Base-by-base conservation (phyloP, 2,797 vertebrate species). In the Sebastes nivosus region DNA sequence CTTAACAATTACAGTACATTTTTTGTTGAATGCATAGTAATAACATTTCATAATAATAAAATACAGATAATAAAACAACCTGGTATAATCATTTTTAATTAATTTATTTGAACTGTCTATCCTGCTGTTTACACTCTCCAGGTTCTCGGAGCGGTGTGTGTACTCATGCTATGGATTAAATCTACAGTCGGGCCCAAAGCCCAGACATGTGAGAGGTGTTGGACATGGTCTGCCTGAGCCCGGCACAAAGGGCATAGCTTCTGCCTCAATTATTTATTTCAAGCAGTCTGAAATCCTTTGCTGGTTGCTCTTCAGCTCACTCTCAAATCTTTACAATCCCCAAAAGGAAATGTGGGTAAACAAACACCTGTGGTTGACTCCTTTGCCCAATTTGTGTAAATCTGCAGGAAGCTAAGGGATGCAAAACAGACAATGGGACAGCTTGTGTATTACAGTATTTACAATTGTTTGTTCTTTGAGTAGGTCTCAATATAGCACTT, bases 141-240 rank as follows among this genome's bases (percentile, higher is more conserved):
- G 25, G 24, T 64, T 55, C 50, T 69, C 67, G 10, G 27, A 59
- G 68, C 36, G 22, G 57, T 81, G 75, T 84, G 59, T 80, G 80
- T 77, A 52, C 52, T 76, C 54, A 77, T 85, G 75, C 75, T 68
- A 64, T 79, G 83, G 72, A 91, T 91, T 93, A 90, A 64, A 84
- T 65, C 59, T 32, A 79, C 70, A 86, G 72, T 22, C 27, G 20
- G 18, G 64, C 46, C 59, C 29, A 86, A 89, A 91, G 84, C 84
- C 68, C 38, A 77, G 87, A 90, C 87, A 93, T 82, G 89, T 86
- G 91, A 91, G 79, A 68, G 72, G 77, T 32, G 66, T 72, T 82
- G 77, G 83, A 85, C 75, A 85, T 32, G 42, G 75, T 83, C 71
- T 83, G 77, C 42, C 79, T 69, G 74, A 72, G 77, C 46, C 59